Conservation (phyloP, 2,113 vertebrate genomes). For the Phylloscopus trochiloides region DNA sequence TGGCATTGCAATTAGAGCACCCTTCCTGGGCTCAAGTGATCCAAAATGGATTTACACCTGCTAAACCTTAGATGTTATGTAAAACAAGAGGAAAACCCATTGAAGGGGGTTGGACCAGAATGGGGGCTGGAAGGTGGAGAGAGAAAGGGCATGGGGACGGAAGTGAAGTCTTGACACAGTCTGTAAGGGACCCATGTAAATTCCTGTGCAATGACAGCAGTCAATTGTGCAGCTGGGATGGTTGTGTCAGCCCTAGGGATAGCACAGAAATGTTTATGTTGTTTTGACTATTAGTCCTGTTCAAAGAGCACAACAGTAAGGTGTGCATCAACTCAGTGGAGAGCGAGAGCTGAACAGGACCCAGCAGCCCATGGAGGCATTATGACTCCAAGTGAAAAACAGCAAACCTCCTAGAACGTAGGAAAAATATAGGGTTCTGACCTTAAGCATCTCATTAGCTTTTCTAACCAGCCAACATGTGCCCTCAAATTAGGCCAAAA, state of each 20-base stretch:
- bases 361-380: not conserved
- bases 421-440: not conserved
- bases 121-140: too few species aligned
- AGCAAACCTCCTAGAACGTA: not conserved
- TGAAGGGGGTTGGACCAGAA: not conserved
- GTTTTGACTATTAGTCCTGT: not conserved
- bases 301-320: not conserved
- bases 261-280: not conserved
- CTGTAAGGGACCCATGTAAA: not conserved
- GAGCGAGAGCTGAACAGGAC: not conserved
- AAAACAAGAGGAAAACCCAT: not conserved
- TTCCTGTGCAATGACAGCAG: not conserved
- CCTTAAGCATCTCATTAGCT: not conserved
- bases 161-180: not conserved
- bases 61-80: not conserved
- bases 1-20: not conserved
- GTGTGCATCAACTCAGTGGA: not conserved
- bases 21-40: not conserved
- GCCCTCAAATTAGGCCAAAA: not conserved
- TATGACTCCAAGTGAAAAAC: not conserved
- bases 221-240: not conserved
- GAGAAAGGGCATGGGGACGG: rapidly evolving
- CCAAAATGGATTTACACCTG: not conserved
- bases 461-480: not conserved
- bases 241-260: not conserved